Evolutionary conservation across 53 echinoderm and acorn worm genomes (phyloP).

Genomic region (Hippasteria phrygiana): DNA sequence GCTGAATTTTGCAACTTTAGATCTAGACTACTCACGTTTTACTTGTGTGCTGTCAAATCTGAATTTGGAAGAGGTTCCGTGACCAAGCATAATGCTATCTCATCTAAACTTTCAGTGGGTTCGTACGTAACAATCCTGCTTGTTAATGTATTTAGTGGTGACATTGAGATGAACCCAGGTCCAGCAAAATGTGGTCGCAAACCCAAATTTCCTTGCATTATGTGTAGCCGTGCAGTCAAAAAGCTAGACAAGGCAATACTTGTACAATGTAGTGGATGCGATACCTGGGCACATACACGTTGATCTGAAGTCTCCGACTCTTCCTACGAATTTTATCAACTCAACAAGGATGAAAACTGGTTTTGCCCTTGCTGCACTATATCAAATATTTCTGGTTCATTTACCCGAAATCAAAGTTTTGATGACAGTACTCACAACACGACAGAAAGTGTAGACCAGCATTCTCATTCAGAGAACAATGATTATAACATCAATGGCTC

Average conservation of each 20-base stretch:
- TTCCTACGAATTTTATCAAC: conserved; percentile 21
- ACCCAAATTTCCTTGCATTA: conserved; percentile 26
- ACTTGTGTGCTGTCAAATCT: not conserved
- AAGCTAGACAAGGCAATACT: not conserved
- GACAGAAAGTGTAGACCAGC: too few relatives aligned
- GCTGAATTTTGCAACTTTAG: not conserved
- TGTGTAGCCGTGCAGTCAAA: conserved; percentile 16
- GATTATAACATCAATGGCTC: too few relatives aligned
- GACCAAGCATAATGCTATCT: not conserved
- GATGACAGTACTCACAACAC: too few relatives aligned
- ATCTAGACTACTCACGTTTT: conserved; percentile 6
- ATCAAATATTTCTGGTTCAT: too few relatives aligned
- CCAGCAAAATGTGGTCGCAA: conserved; percentile 19
- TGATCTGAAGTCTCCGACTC: conserved; percentile 2
- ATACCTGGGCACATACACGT: not conserved
- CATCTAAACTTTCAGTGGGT: not conserved
- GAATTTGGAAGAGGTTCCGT: not conserved
- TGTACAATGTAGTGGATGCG: conserved; percentile 4
- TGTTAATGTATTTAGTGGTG: conserved; percentile 5
- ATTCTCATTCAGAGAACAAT: too few relatives aligned
- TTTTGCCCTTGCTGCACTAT: too few relatives aligned
- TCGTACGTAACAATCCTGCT: not conserved
- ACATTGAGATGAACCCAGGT: conserved; percentile 29
- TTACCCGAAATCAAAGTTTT: too few relatives aligned
- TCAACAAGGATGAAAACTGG: too few relatives aligned